Evolutionary conservation across 1,140 invertebrate genomes (phyloP).

Genomic region (Linepithema humile): DNA sequence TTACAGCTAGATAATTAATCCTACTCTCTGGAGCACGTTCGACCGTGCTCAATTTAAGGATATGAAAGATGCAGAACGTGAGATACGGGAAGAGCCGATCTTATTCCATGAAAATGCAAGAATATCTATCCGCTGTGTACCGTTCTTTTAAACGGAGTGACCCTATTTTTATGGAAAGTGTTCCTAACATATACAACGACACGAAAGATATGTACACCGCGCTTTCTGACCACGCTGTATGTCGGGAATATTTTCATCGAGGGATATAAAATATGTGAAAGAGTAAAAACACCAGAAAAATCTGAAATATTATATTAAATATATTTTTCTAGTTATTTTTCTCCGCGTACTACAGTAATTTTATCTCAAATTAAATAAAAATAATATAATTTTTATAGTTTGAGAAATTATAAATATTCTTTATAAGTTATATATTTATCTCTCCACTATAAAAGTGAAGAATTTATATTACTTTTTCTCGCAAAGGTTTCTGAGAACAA

Average conservation of each 20-base stretch:
- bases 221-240: constrained; percentile 10
- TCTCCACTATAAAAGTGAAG: background rate
- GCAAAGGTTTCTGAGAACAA: no score
- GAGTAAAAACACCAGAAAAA: background rate
- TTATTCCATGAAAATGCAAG: constrained; percentile 42
- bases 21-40: background rate
- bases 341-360: background rate
- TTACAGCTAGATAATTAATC: constrained; percentile 46
- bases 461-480: no score
- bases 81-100: background rate
- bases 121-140: background rate
- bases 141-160: constrained; percentile 22
- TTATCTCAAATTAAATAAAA: constrained; percentile 7
- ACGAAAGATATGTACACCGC: background rate
- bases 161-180: constrained; percentile 35
- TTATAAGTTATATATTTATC: no score
- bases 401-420: constrained; percentile 2
- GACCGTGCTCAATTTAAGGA: constrained; percentile 35
- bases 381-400: background rate
- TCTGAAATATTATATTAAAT: background rate
- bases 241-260: background rate
- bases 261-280: constrained; percentile 25
- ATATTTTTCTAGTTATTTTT: background rate
- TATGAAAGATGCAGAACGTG: constrained; percentile 37
- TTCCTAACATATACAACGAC: constrained; percentile 31